phyloP scores from a whole-genome alignment of 2,797 vertebrate species.

The Xenops minutus region DNA sequence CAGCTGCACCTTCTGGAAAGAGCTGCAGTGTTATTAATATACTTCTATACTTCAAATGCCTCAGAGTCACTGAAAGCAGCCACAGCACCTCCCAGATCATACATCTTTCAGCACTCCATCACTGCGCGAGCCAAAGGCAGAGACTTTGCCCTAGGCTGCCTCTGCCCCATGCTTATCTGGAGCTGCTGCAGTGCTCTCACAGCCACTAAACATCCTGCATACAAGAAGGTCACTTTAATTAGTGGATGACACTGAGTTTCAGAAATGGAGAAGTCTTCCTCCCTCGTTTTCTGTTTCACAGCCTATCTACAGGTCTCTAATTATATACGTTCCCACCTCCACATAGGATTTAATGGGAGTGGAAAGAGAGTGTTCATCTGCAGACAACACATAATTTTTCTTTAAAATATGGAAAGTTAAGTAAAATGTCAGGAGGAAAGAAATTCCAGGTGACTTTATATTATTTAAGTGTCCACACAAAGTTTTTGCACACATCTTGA shows the following conservation, averaged over 20 bases:
- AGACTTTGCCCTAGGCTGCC: background rate
- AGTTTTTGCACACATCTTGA: background rate
- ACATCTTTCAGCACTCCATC: background rate
- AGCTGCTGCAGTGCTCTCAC: background rate
- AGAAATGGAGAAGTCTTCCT: background rate
- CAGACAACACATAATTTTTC: background rate
- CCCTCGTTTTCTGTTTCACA: background rate
- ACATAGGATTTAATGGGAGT: background rate
- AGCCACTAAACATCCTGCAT: background rate
- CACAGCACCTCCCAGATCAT: accelerated
- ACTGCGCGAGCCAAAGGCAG: background rate
- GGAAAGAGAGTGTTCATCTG: background rate
- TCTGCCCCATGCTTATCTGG: background rate
- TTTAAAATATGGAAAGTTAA: background rate
- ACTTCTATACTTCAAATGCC: background rate
- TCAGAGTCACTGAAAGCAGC: background rate
- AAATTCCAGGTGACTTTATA: background rate
- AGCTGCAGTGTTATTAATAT: background rate
- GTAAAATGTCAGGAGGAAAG: background rate
- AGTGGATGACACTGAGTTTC: background rate
- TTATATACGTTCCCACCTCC: slow-evolving; percentile 5
- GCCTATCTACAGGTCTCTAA: background rate
- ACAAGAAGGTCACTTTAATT: background rate
- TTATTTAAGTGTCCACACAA: background rate
- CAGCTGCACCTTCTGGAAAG: background rate